Percentiles rank a stretch among this genome's conserved stretches.
Conservation (phyloP, 2,888 invertebrate species). For the Drosophila borborema region DNA sequence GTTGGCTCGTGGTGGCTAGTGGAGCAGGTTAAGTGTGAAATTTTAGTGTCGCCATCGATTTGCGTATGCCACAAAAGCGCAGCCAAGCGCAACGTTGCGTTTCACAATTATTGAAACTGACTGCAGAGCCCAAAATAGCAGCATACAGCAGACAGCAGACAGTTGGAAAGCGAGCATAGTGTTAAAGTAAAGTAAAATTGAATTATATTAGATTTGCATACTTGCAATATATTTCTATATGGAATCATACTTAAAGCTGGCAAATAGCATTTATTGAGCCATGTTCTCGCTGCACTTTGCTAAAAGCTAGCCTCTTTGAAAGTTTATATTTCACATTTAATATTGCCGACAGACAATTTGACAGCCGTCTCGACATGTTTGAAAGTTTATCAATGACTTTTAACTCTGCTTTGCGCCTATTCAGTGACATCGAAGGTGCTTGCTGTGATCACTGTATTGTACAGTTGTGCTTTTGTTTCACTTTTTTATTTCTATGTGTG, state of each 20-base stretch:
- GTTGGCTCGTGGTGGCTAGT: slow-evolving; percentile 28
- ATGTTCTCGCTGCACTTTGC: neutral
- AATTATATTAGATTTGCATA: too few species aligned
- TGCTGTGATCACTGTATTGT: neutral
- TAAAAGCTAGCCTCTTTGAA: neutral
- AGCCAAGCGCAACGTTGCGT: slow-evolving; percentile 49
- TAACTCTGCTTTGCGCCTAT: slow-evolving; percentile 1
- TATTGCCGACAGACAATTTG: slow-evolving; percentile 13
- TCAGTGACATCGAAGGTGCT: neutral
- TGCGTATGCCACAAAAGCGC: slow-evolving; percentile 42
- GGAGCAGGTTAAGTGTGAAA: slow-evolving; percentile 74
- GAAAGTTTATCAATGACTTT: slow-evolving; percentile 44
- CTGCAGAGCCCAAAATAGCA: slow-evolving; percentile 12
- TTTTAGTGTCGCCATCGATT: slow-evolving; percentile 55
- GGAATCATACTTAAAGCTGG: neutral
- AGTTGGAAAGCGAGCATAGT: too few species aligned
- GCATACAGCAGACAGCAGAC: neutral
- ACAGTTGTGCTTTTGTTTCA: slow-evolving; percentile 13
- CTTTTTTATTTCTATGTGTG: neutral
- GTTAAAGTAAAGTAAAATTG: too few species aligned
- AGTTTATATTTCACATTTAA: slow-evolving; percentile 1
- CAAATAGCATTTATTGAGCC: neutral
- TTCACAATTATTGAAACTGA: slow-evolving; percentile 54
- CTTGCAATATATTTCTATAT: too few species aligned
- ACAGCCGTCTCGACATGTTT: slow-evolving; percentile 47